Evolutionary conservation across 2,113 vertebrate species (phyloP).

Genomic region (Oncorhynchus kisutch): DNA sequence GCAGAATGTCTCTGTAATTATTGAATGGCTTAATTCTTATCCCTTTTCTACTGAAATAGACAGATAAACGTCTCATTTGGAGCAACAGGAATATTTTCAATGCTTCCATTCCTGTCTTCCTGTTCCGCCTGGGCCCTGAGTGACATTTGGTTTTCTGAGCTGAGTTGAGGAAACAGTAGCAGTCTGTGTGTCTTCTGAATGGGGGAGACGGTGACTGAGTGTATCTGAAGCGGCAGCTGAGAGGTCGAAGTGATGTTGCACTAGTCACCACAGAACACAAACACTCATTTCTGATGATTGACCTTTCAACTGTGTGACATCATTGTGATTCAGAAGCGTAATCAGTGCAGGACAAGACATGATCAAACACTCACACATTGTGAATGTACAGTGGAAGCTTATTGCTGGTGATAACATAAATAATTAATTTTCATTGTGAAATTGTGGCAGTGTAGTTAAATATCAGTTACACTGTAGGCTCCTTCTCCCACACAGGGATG

Average conservation of each 20-base stretch:
- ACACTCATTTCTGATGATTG: conserved; percentile 44
- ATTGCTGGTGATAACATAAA: neutral
- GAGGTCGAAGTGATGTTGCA: conserved; percentile 28
- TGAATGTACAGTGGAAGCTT: neutral
- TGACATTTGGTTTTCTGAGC: conserved; percentile 22
- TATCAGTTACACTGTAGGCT: neutral
- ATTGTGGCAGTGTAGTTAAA: neutral
- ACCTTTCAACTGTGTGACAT: conserved; percentile 43
- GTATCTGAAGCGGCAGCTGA: conserved; percentile 21
- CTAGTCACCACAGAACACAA: conserved; percentile 33
- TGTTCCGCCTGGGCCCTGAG: conserved; percentile 6
- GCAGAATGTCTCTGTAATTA: conserved; percentile 31
- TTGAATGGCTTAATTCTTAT: conserved; percentile 35
- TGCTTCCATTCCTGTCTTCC: neutral
- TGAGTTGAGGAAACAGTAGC: conserved; percentile 11
- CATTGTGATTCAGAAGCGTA: conserved; percentile 22
- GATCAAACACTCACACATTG: conserved; percentile 15
- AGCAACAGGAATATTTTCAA: conserved; percentile 23
- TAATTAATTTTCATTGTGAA: neutral
- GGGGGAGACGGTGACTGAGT: neutral
- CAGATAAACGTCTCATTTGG: conserved; percentile 12
- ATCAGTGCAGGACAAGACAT: conserved; percentile 7
- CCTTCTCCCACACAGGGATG: too few relatives aligned
- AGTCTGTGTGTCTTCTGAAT: neutral
- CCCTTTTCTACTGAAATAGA: conserved; percentile 37